Evolutionary conservation across 2,888 invertebrate genomes (phyloP), one percentile per base, ranked within the genome.

Genomic region (Metellina segmentata): DNA sequence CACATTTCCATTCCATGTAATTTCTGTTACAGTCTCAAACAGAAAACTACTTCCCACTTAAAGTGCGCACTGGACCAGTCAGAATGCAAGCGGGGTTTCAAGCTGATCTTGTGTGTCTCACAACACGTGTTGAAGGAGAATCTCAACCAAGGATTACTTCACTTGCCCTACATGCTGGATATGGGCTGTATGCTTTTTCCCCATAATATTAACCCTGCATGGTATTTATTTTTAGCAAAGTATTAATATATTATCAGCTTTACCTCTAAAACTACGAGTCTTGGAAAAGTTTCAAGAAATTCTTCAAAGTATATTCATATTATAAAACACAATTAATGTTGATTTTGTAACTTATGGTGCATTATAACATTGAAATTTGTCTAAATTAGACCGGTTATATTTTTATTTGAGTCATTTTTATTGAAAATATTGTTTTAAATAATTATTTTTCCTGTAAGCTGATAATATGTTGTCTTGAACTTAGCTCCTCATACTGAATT

Each of bases 11-110:
- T 78, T 52, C 20, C 52, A 49, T 49, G 16, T 34, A 34, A 34
- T n/a, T 53, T 16, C 34, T 20, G 13, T 85, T 87, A 7, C 49
- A 92, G 92, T 79, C 89, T 75, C 89, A 89, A 77, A 82, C 89
- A 6, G 92, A 92, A 61, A 92, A 89, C 82, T 88, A 82, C 72
- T 92, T 95, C 92, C 95, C 96, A 92, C 95, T 97, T 90, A 96
- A 96, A 95, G 97, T 98, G 86, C 96, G 97, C 94, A 95, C 96
- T 85, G 98, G 98, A 71, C 95, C 96, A 93, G 97, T 97, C 94
- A 97, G 98, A 94, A 97, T 98, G 95, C 96, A 97, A 71, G 96
- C 99, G 16, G 99, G 99, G 94, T 99, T 98, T 96, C 99, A 99
- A 96, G 98, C 98, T 81, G 97, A 98, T 94, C 96, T 99, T 93